Evolutionary conservation across 2,113 vertebrate genomes (phyloP), one percentile per base, ranked within the genome.

Genomic region (Labeo catla): DNA sequence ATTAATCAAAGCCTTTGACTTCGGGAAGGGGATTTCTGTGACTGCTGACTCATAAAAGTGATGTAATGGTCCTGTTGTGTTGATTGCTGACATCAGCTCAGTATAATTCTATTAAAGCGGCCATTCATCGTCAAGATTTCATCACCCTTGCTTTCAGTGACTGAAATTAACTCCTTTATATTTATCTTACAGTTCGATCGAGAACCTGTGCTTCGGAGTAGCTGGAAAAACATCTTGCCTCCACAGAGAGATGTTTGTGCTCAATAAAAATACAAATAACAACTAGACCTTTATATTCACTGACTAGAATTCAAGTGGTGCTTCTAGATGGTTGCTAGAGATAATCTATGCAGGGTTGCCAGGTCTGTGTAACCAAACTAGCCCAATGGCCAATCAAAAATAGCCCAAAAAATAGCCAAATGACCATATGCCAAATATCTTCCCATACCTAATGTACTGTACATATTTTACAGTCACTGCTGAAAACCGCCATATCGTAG

Each of bases 41-140:
- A 78, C 77, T 91, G 91, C 91, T 92, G 92, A 93, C 88, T 93
- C 93, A 84, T 93, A 93, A 93, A 94, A 91, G 91, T 92, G 89
- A 94, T 92, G 86, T 73, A 92, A 88, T 87, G 81, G 70, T 82
- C 0, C 66, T 89, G 76, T 85, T 84, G 54, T 80, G 81, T 80
- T 88, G 86, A 89, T 87, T 87, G 93, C 92, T 93, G 93, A 93
- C 91, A 93, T 92, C 92, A 93, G 92, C 93, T 47, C 77, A 82
- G 91, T 91, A 90, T 93, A 90, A 93, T 93, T 93, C 90, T 90
- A 84, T 91, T 87, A 90, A 81, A 88, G 89, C 82, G 68, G 77
- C 90, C 90, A 90, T 94, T 93, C 91, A 91, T 93, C 91, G 91
- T 89, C 50, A 65, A 81, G 84, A 89, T 92, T 86, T 91, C 86